These are phyloP conservation scores for Asobara japonica DNA, from an alignment of 1,140 invertebrate genomes.

Conservation along the genomic window DNA sequence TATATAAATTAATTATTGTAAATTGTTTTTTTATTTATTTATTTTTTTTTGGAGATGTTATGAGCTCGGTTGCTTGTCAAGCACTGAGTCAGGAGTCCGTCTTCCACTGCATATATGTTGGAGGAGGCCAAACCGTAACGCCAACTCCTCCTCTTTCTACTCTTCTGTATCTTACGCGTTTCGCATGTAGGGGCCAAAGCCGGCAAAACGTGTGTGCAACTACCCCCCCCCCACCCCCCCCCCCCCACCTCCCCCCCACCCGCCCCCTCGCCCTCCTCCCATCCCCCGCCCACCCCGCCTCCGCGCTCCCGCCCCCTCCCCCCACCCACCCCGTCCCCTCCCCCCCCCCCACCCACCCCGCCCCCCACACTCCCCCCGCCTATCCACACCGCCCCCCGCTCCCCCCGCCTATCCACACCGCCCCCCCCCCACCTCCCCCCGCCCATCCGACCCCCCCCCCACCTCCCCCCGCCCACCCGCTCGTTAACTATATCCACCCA, in stretches of 20 bases:
- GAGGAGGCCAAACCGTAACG: slow-evolving; percentile 44
- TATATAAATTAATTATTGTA: neutral
- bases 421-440: neutral
- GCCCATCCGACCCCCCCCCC: neutral
- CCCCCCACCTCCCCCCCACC: neutral
- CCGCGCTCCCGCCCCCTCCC: neutral
- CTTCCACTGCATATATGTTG: slow-evolving; percentile 64
- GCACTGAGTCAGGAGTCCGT: slow-evolving; percentile 64
- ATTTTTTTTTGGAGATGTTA: slow-evolving; percentile 51
- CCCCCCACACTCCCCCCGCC: neutral
- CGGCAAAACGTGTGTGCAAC: neutral
- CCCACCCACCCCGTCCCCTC: neutral
- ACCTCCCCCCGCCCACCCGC: neutral
- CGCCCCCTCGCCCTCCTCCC: neutral
- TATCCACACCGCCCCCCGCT: neutral
- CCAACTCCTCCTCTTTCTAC: slow-evolving; percentile 25
- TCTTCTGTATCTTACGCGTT: slow-evolving; percentile 60
- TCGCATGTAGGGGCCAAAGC: slow-evolving; percentile 47
- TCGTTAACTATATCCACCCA: neutral
- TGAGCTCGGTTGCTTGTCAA: slow-evolving; percentile 65
- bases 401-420: neutral
- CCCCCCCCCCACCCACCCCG: neutral
- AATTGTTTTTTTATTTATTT: neutral
- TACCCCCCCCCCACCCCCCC: neutral
- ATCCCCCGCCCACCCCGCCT: neutral